Conservation (phyloP, 2,113 vertebrate species). For the Barbus barbus region DNA sequence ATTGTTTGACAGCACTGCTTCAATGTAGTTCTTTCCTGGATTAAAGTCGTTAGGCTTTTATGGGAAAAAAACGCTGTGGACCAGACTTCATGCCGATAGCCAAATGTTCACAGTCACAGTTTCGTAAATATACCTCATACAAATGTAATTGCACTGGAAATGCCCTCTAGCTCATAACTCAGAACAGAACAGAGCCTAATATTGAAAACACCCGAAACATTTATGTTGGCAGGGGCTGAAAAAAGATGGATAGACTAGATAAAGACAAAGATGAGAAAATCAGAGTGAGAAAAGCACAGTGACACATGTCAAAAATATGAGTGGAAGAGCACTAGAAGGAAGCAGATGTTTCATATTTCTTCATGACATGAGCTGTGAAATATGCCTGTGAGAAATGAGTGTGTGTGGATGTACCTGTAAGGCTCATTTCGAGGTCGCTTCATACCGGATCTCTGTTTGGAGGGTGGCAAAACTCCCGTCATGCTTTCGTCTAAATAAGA, state of each 20-base stretch:
- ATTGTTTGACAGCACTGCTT: too few species aligned
- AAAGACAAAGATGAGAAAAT: neutral
- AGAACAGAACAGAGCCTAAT: neutral
- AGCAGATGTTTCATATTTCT: neutral
- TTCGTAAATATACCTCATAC: neutral
- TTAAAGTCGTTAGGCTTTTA: too few species aligned
- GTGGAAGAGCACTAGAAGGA: neutral
- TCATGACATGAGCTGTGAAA: neutral
- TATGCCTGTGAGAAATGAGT: neutral
- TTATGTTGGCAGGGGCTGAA: neutral
- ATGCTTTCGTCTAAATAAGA: slow-evolving; percentile 35
- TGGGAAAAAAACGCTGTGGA: neutral
- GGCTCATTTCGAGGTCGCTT: slow-evolving; percentile 38
- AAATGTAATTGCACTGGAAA: neutral
- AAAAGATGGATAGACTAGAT: neutral
- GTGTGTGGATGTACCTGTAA: slow-evolving; percentile 39
- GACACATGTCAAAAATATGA: neutral
- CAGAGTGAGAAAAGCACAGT: neutral
- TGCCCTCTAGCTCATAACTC: neutral
- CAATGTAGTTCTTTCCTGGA: too few species aligned
- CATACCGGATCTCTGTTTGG: slow-evolving; percentile 32
- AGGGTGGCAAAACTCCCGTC: slow-evolving; percentile 41
- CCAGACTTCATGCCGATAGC: neutral
- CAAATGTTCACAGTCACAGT: neutral
- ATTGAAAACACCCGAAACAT: neutral